phyloP scores from a whole-genome alignment of 2,888 invertebrate species.

The Xanthia togata region DNA sequence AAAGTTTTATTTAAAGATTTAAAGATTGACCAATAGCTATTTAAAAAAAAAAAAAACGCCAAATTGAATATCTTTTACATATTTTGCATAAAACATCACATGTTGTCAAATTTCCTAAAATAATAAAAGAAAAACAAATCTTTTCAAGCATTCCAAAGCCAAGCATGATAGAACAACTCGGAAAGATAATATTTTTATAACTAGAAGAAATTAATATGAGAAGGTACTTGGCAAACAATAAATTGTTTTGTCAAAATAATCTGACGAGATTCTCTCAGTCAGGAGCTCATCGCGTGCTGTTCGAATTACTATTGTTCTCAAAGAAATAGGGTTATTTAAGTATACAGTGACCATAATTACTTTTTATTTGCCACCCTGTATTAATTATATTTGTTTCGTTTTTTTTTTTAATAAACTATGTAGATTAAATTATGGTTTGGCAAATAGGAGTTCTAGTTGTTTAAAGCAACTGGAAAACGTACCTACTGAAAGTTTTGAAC shows the following conservation, averaged over 20 bases:
- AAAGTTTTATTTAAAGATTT: not conserved
- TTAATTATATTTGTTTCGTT: not conserved
- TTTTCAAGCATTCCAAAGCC: not conserved
- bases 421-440: too few relatives aligned
- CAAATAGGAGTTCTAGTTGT: too few relatives aligned
- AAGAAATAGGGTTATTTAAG: constrained; percentile 58
- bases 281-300: constrained; percentile 58
- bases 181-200: constrained; percentile 7
- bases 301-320: constrained; percentile 69
- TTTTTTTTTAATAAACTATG: not conserved
- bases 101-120: not conserved
- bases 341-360: constrained; percentile 58
- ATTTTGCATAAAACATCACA: not conserved
- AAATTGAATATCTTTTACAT: not conserved
- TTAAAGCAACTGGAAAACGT: too few relatives aligned
- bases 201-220: constrained; percentile 28
- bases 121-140: not conserved
- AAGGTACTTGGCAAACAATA: constrained; percentile 40
- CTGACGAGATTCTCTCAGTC: constrained; percentile 60
- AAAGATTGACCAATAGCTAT: too few relatives aligned
- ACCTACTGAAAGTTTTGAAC: too few relatives aligned
- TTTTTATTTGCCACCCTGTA: too few relatives aligned
- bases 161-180: not conserved
- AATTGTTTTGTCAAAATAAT: constrained; percentile 64
- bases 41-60: too few relatives aligned